Evolutionary conservation across 2,888 invertebrate genomes (phyloP), one percentile per base, ranked within the genome.

Genomic region (Drosophila fungiperda): DNA sequence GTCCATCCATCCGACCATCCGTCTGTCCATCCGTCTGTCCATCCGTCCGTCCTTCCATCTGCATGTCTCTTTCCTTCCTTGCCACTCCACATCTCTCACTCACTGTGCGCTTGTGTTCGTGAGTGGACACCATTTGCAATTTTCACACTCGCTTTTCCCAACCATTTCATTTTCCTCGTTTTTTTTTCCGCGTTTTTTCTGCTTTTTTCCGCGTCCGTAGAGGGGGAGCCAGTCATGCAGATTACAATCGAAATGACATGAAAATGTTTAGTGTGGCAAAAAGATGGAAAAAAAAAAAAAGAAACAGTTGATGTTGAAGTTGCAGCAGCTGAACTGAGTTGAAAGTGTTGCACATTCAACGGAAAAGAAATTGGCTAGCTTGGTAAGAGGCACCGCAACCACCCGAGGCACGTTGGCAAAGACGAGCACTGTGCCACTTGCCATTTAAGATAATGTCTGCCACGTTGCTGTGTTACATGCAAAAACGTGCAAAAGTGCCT

Each of bases 201-300:
- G 64, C n/a, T 70, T 62, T 53, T 57, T 62, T 40, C 61, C 58
- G 62, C 64, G 54, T 57, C 61, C 62, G 70, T 78, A 60, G 68
- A 67, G 71, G 63, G 73, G 66, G 62, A 77, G 76, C 78, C 91
- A 91, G 90, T 87, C 91, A 87, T 91, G 89, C 81, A 87, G 90
- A 90, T 90, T 90, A 92, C 90, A 92, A 90, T 89, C 85, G 90
- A 88, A 89, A 87, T 87, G 90, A 90, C 87, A 91, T 87, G 89
- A 84, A 91, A 92, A 90, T 91, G 91, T 91, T 90, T 89, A 90
- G 89, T 87, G 87, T 90, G 88, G 89, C 85, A 63, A 76, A 59
- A 63, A 73, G 26, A 26, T 26, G 26, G 26, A 45, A 48, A 54
- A 70, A 54, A 29, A 61, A 57, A 36, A 49, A 35, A 36, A 42